Conservation (phyloP, 2,888 invertebrate species). For the Leptopilina drosophilae region DNA sequence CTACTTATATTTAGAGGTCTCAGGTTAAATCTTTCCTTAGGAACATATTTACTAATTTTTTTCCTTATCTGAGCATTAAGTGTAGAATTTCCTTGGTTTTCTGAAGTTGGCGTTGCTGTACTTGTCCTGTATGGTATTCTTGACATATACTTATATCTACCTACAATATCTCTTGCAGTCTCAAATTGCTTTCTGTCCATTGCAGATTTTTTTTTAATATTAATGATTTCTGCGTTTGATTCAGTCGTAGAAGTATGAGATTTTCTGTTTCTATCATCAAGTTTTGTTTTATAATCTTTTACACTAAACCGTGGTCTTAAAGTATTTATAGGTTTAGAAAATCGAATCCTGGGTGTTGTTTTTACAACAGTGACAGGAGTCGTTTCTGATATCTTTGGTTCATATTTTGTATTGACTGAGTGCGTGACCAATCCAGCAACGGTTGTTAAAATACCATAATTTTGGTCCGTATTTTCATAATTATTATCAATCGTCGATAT, state of each 20-base stretch:
- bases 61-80: constrained; percentile 62
- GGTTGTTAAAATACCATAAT: constrained; percentile 53
- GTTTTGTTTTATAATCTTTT: constrained; percentile 85
- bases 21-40: constrained; percentile 64
- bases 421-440: constrained; percentile 51
- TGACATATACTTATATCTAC: constrained; percentile 71
- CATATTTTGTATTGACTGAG: constrained; percentile 46
- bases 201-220: constrained; percentile 45
- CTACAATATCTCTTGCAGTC: constrained; percentile 59
- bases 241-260: constrained; percentile 53
- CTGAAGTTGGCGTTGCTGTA: constrained; percentile 57
- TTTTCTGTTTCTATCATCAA: constrained; percentile 76
- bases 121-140: constrained; percentile 66
- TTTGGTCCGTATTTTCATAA: constrained; percentile 40
- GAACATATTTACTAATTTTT: constrained; percentile 64
- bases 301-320: constrained; percentile 87
- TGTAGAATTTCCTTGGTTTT: constrained; percentile 48
- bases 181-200: constrained; percentile 53
- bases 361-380: constrained; percentile 58
- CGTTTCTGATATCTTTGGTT: constrained; percentile 39
- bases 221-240: constrained; percentile 12
- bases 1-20: constrained; percentile 69
- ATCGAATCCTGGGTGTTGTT: constrained; percentile 66
- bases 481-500: constrained; percentile 45
- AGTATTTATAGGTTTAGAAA: constrained; percentile 73